Percentiles rank a stretch among this genome's conserved stretches.
phyloP scores from a whole-genome alignment of 2,797 vertebrate genomes.

The Cirrhinus mrigala region DNA sequence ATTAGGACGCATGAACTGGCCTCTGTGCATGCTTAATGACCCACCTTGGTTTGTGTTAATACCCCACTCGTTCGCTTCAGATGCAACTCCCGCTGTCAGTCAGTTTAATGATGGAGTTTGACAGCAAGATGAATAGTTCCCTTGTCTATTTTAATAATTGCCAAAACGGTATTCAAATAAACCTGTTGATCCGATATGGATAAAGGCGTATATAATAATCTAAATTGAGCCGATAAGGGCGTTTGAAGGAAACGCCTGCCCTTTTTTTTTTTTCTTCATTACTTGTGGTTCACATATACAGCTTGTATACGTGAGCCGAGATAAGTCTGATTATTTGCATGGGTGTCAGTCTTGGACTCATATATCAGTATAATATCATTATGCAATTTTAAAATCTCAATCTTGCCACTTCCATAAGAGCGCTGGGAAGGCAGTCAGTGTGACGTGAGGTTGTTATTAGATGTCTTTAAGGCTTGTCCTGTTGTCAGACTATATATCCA shows the following conservation, averaged over 20 bases:
- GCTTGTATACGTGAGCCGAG: constrained; percentile 39
- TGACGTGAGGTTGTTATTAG: constrained; percentile 39
- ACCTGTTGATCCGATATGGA: constrained; percentile 77
- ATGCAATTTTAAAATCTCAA: constrained; percentile 66
- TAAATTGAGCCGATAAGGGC: constrained; percentile 76
- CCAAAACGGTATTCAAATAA: constrained; percentile 75
- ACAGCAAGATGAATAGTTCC: constrained; percentile 81
- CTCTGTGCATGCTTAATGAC: constrained; percentile 68
- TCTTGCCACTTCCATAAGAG: constrained; percentile 61
- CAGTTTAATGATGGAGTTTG: constrained; percentile 86
- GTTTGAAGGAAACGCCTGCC: constrained; percentile 73
- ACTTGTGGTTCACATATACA: constrained; percentile 66
- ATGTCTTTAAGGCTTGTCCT: constrained; percentile 46
- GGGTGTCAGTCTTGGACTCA: constrained; percentile 57
- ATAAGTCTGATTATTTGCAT: constrained; percentile 76
- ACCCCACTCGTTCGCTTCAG: constrained; percentile 77
- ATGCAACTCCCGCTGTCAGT: constrained; percentile 80
- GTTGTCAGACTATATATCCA: constrained; percentile 52
- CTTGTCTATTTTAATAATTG: constrained; percentile 84
- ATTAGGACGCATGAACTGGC: constrained; percentile 61
- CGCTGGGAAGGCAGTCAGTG: constrained; percentile 52
- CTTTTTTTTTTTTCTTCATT: constrained; percentile 42
- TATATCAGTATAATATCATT: constrained; percentile 71
- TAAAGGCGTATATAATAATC: constrained; percentile 80
- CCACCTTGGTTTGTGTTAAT: constrained; percentile 78